Evolutionary conservation across 2,888 invertebrate species (phyloP).

Genomic region (Liposcelis brunnea): DNA sequence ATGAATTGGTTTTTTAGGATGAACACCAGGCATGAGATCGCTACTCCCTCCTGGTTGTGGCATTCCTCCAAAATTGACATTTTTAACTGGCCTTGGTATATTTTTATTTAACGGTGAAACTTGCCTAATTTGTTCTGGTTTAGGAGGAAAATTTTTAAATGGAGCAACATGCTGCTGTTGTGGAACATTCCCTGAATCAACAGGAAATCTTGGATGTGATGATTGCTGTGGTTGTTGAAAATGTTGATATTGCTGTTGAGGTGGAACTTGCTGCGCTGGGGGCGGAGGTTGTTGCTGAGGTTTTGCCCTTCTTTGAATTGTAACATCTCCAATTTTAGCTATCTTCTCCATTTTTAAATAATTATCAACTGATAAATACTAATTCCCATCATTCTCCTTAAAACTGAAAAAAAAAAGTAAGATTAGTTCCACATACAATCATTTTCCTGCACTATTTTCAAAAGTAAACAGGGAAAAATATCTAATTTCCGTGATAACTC

Average conservation of each 20-base stretch:
- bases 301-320: slow-evolving; percentile 31
- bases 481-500: no score
- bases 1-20: no score
- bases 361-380: no score
- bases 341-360: slow-evolving; percentile 2
- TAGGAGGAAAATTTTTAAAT: no score
- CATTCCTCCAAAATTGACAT: slow-evolving; percentile 13
- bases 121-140: neutral
- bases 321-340: slow-evolving; percentile 38
- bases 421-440: no score
- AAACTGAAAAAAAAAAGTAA: neutral
- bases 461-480: no score
- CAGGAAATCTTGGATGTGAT: neutral
- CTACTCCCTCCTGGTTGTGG: slow-evolving; percentile 10
- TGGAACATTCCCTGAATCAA: no score
- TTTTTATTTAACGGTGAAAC: slow-evolving; percentile 2
- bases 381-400: neutral
- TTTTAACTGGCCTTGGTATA: slow-evolving; percentile 13
- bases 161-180: neutral
- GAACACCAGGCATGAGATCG: neutral
- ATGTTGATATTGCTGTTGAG: neutral
- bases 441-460: no score
- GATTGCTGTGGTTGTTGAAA: neutral
- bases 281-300: neutral
- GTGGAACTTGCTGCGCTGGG: slow-evolving; percentile 2